Conservation (phyloP, 2,888 invertebrate species). For the Eugnorisma glareosa region DNA sequence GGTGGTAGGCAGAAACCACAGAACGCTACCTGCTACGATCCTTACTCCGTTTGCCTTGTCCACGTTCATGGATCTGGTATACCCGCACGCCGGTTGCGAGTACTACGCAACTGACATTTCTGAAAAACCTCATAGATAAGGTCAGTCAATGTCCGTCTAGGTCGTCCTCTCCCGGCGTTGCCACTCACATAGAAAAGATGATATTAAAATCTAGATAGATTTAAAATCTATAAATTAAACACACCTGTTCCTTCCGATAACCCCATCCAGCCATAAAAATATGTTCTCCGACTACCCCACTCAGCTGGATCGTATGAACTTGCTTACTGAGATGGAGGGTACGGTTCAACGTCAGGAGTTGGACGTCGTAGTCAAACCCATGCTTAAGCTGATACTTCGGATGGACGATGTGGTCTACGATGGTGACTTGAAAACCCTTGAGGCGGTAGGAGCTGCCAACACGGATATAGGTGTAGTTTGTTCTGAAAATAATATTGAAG, state of each 20-base stretch:
- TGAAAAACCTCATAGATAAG: too few relatives aligned
- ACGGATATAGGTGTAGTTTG: constrained; percentile 72
- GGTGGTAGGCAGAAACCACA: too few relatives aligned
- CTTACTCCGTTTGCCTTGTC: too few relatives aligned
- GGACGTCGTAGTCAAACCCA: constrained; percentile 81
- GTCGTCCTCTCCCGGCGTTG: too few relatives aligned
- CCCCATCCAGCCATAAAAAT: constrained; percentile 83
- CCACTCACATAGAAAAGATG: too few relatives aligned
- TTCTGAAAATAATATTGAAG: constrained; percentile 29
- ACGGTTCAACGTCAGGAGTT: constrained; percentile 72
- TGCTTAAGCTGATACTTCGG: constrained; percentile 75
- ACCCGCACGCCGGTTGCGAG: too few relatives aligned
- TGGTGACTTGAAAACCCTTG: constrained; percentile 68
- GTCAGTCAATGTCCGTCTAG: too few relatives aligned
- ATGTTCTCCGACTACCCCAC: constrained; percentile 65
- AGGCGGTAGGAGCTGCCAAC: constrained; percentile 75
- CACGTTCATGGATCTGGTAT: too few relatives aligned
- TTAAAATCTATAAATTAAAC: constrained; percentile 18
- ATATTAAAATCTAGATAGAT: background rate
- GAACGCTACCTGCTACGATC: too few relatives aligned
- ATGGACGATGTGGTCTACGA: constrained; percentile 75
- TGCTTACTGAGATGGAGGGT: constrained; percentile 68
- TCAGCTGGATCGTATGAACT: constrained; percentile 70
- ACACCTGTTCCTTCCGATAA: constrained; percentile 77
- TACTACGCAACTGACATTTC: too few relatives aligned